A percentile compares a stretch with the other conserved stretches of the same genome.
Evolutionary conservation across 2,797 vertebrate genomes (phyloP).

Genomic region (Scyliorhinus canicula): DNA sequence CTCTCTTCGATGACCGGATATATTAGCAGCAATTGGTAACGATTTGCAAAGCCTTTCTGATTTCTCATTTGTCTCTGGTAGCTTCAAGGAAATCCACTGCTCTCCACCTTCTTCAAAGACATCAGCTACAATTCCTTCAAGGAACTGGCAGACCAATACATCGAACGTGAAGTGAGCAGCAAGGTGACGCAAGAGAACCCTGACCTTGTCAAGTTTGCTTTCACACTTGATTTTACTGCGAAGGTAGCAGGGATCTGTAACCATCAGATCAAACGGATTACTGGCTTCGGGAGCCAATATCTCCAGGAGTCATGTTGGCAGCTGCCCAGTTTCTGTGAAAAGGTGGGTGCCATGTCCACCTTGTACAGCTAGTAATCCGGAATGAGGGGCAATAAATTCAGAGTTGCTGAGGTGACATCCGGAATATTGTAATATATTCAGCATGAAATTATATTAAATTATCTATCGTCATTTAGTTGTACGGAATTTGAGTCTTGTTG

Average conservation of each 20-base stretch:
- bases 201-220: conserved; percentile 69
- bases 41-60: neutral
- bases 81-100: conserved; percentile 63
- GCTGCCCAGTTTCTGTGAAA: neutral
- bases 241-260: conserved; percentile 62
- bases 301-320: conserved; percentile 63
- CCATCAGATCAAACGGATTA: conserved; percentile 67
- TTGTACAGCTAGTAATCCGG: neutral
- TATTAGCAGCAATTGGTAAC: neutral
- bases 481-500: too few relatives aligned
- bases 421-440: neutral
- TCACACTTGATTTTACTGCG: conserved; percentile 70
- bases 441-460: neutral
- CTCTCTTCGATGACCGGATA: neutral
- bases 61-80: conserved; percentile 47
- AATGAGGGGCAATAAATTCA: neutral
- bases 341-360: neutral
- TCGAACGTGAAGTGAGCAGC: conserved; percentile 45
- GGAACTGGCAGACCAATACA: conserved; percentile 66
- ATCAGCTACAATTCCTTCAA: conserved; percentile 77
- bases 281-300: conserved; percentile 70
- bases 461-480: too few relatives aligned
- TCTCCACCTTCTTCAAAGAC: conserved; percentile 63
- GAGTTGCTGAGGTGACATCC: neutral
- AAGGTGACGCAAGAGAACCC: conserved; percentile 45